Evolutionary conservation across 2,888 invertebrate genomes (phyloP).

Genomic region (Agrilus mali): DNA sequence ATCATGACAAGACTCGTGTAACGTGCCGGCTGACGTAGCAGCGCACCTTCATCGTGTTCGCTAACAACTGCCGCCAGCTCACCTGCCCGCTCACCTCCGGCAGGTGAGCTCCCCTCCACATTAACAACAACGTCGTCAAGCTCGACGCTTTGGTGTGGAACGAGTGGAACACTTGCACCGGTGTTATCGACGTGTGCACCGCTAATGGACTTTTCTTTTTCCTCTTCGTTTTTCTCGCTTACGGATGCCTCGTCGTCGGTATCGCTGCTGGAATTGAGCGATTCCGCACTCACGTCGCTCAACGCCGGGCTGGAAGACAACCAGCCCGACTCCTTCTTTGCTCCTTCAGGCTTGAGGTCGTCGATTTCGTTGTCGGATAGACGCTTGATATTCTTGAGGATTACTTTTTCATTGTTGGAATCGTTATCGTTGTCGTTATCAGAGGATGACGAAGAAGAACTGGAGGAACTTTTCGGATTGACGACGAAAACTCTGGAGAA

Average conservation of each 20-base stretch:
- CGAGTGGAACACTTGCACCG: slow-evolving; percentile 9
- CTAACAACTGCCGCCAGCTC: slow-evolving; percentile 33
- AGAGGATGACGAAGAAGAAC: slow-evolving; percentile 29
- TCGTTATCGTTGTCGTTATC: slow-evolving; percentile 47
- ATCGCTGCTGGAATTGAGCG: slow-evolving; percentile 25
- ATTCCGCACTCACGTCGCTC: slow-evolving; percentile 30
- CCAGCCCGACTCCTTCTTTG: slow-evolving; percentile 12
- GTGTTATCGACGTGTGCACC: slow-evolving; percentile 2
- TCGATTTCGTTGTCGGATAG: slow-evolving; percentile 16
- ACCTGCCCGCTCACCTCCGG: slow-evolving; percentile 22
- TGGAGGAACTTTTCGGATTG: slow-evolving; percentile 45
- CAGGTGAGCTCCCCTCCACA: slow-evolving; percentile 24
- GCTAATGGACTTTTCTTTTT: slow-evolving; percentile 11
- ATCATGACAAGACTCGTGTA: slow-evolving; percentile 86
- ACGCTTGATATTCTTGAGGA: slow-evolving; percentile 28
- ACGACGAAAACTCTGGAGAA: slow-evolving; percentile 59
- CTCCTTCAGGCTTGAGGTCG: too few species aligned
- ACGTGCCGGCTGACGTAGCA: slow-evolving; percentile 44
- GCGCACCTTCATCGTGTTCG: slow-evolving; percentile 19
- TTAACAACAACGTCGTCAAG: slow-evolving; percentile 17
- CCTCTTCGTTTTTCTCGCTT: slow-evolving; percentile 2
- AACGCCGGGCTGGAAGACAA: slow-evolving; percentile 26
- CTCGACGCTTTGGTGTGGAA: neutral
- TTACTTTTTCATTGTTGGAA: slow-evolving; percentile 39
- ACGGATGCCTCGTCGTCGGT: slow-evolving; percentile 4